Percentiles rank a stretch among this genome's conserved stretches.
Conservation (phyloP, 2,113 vertebrate species). For the Columbina picui region DNA sequence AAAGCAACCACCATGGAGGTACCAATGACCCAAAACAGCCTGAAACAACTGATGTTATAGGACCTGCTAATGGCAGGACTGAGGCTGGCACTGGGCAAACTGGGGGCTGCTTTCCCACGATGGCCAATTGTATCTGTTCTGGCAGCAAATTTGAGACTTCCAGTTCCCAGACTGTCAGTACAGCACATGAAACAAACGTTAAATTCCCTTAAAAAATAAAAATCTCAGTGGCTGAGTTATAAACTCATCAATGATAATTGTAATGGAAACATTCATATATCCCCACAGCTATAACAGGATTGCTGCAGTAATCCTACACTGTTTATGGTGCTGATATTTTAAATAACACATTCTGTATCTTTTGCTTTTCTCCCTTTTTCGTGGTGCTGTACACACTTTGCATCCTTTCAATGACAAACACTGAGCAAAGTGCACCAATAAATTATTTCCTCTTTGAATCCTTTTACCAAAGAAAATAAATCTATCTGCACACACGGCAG, state of each 20-base stretch:
- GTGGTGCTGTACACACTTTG: constrained; percentile 49
- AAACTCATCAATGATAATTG: background rate
- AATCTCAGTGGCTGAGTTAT: background rate
- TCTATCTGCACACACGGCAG: constrained; percentile 44
- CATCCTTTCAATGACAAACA: constrained; percentile 68
- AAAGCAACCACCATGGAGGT: background rate
- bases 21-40: background rate
- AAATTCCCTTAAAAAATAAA: constrained; percentile 46
- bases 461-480: constrained; percentile 50
- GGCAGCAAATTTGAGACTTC: background rate
- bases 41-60: background rate
- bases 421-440: constrained; percentile 60
- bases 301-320: constrained; percentile 26
- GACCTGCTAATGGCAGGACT: background rate
- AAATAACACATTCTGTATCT: constrained; percentile 17
- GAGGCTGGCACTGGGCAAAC: background rate
- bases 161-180: background rate
- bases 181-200: constrained; percentile 39
- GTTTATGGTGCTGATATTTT: constrained; percentile 50
- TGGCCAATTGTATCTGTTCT: background rate
- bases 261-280: background rate
- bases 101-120: background rate
- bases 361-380: constrained; percentile 23
- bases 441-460: constrained; percentile 71
- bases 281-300: background rate